Evolutionary conservation across 2,113 vertebrate genomes (phyloP).

Genomic region (Cnemophilus loriae): DNA sequence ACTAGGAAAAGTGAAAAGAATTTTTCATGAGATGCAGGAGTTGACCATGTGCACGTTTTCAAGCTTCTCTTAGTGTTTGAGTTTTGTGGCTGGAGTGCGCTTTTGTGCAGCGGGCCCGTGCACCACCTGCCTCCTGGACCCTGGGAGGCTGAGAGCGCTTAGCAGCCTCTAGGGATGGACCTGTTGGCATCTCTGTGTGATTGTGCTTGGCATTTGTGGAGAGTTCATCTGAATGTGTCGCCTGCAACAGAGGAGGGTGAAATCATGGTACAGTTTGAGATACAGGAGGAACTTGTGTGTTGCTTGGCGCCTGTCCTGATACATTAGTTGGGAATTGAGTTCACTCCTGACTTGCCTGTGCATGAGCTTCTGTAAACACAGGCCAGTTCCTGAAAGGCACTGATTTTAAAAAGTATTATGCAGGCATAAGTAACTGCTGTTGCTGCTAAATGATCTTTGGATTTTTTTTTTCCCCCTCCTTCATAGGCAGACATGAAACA

Average conservation of each 20-base stretch:
- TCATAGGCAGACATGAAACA: constrained; percentile 79
- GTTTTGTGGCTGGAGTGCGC: background rate
- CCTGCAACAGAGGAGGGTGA: background rate
- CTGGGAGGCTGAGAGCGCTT: background rate
- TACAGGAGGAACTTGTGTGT: background rate
- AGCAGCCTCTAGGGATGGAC: background rate
- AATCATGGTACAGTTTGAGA: background rate
- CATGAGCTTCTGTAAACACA: background rate
- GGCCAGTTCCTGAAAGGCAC: background rate
- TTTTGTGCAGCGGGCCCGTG: background rate
- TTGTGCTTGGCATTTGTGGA: background rate
- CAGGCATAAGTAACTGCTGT: background rate
- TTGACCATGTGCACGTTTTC: fast-evolving
- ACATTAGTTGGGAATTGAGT: background rate
- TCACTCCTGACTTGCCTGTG: background rate
- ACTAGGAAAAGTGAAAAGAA: background rate
- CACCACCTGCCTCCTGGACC: background rate
- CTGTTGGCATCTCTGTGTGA: too few species aligned
- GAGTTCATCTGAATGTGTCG: background rate
- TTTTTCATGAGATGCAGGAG: background rate
- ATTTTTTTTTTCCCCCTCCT: background rate
- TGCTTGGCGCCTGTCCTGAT: background rate
- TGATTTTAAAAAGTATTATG: background rate
- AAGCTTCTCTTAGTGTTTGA: background rate
- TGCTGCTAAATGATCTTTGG: background rate